Evolutionary conservation across 1,140 invertebrate genomes (phyloP).

Genomic region (Hycleus cichorii): DNA sequence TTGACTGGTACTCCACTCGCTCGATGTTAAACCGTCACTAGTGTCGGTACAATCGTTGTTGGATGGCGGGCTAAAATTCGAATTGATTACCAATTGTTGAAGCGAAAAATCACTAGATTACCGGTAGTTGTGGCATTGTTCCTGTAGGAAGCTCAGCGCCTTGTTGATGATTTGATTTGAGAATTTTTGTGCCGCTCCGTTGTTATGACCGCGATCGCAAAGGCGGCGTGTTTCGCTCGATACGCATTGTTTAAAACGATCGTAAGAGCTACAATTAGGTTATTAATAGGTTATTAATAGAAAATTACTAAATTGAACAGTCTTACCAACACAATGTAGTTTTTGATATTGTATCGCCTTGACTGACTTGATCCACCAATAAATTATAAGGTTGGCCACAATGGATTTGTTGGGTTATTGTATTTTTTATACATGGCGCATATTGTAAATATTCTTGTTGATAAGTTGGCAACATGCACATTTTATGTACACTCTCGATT

Average conservation of each 20-base stretch:
- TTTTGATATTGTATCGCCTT: constrained; percentile 47
- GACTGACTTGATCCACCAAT: constrained; percentile 50
- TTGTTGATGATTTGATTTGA: constrained; percentile 50
- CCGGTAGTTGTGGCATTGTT: constrained; percentile 53
- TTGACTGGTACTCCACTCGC: constrained; percentile 37
- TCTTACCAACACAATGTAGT: constrained; percentile 52
- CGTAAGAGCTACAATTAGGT: constrained; percentile 45
- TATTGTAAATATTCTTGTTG: constrained; percentile 54
- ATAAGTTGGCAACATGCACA: constrained; percentile 50
- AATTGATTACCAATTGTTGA: constrained; percentile 6
- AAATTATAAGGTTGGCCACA: constrained; percentile 51
- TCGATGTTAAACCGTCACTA: constrained; percentile 27
- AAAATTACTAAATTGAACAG: background rate
- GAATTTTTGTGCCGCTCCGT: constrained; percentile 46
- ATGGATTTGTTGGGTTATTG: constrained; percentile 47
- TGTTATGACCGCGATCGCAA: constrained; percentile 45
- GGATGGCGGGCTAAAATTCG: constrained; percentile 44
- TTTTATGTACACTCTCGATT: constrained; percentile 51
- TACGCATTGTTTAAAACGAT: constrained; percentile 51
- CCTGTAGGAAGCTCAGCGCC: constrained; percentile 50
- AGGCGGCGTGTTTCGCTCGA: constrained; percentile 45
- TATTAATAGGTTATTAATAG: background rate
- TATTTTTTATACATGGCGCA: constrained; percentile 52
- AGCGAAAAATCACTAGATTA: constrained; percentile 35
- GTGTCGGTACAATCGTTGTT: constrained; percentile 42